Evolutionary conservation across 2,888 invertebrate species (phyloP).

Genomic region (Apomyelois bistriatella): DNA sequence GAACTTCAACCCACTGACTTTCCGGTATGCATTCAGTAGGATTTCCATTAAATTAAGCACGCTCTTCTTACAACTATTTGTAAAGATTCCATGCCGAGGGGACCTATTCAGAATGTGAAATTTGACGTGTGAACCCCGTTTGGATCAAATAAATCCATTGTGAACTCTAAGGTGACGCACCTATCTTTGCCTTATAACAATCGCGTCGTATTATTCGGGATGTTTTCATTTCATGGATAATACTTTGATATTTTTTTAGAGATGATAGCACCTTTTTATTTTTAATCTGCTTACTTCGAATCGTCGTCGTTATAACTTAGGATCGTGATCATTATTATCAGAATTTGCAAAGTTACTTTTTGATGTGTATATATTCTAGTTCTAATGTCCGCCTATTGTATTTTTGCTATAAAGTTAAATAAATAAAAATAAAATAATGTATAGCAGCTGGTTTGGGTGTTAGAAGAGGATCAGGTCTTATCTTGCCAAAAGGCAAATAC

Average conservation of each 20-base stretch:
- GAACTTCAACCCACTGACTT: slow-evolving; percentile 53
- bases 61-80: slow-evolving; percentile 73
- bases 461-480: too few species aligned
- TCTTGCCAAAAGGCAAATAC: too few species aligned
- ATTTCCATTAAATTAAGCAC: slow-evolving; percentile 77
- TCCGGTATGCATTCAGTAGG: slow-evolving; percentile 55
- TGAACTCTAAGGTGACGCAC: slow-evolving; percentile 52
- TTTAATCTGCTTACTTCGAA: too few species aligned
- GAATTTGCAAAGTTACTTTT: too few species aligned
- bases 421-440: too few species aligned
- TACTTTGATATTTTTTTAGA: slow-evolving; percentile 29
- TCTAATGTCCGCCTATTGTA: too few species aligned
- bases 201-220: slow-evolving; percentile 55
- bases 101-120: slow-evolving; percentile 73
- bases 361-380: too few species aligned
- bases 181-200: slow-evolving; percentile 54
- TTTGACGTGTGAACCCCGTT: slow-evolving; percentile 73
- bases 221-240: slow-evolving; percentile 47
- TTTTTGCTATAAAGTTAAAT: too few species aligned
- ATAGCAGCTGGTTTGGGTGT: too few species aligned
- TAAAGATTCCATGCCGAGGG: slow-evolving; percentile 70
- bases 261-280: slow-evolving; percentile 22
- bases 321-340: too few species aligned
- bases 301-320: too few species aligned
- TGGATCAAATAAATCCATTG: slow-evolving; percentile 54